Evolutionary conservation across 2,888 invertebrate genomes (phyloP).

Genomic region (Eurytoma adleriae): DNA sequence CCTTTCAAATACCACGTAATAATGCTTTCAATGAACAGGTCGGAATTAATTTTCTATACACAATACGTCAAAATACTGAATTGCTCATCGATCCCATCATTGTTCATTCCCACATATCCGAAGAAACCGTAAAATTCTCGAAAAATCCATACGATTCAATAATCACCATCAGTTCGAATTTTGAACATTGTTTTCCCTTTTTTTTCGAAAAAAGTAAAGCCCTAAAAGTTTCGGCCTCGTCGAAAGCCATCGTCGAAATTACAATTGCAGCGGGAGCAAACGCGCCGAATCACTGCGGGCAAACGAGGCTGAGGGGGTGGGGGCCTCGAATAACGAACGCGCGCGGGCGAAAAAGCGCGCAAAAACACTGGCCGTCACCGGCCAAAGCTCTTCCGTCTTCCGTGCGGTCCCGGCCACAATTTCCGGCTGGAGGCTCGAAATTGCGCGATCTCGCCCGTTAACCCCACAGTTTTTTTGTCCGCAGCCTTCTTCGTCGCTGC

Average conservation of each 20-base stretch:
- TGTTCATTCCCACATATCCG: no score
- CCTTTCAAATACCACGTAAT: no score
- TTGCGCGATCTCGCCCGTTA: slow-evolving; percentile 40
- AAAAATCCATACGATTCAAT: no score
- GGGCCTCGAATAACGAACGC: background rate
- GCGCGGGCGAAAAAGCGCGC: background rate
- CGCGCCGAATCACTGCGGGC: background rate
- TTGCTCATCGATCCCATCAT: no score
- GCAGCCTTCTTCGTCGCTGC: slow-evolving; percentile 1
- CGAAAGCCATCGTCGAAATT: background rate
- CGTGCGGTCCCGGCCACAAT: slow-evolving; percentile 34
- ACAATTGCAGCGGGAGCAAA: background rate
- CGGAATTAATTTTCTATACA: no score
- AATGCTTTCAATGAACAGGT: no score
- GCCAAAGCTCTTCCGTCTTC: slow-evolving; percentile 12
- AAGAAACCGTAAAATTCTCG: no score
- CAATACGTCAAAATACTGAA: no score
- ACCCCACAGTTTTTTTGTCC: background rate
- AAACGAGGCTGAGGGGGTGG: background rate
- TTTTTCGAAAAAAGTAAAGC: background rate
- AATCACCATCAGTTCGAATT: background rate
- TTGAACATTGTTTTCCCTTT: background rate
- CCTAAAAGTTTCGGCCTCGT: background rate
- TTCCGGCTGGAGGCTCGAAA: slow-evolving; percentile 54
- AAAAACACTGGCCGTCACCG: slow-evolving; percentile 34